Evolutionary conservation across 2,113 vertebrate species (phyloP).

Genomic region (Antidorcas marsupialis): DNA sequence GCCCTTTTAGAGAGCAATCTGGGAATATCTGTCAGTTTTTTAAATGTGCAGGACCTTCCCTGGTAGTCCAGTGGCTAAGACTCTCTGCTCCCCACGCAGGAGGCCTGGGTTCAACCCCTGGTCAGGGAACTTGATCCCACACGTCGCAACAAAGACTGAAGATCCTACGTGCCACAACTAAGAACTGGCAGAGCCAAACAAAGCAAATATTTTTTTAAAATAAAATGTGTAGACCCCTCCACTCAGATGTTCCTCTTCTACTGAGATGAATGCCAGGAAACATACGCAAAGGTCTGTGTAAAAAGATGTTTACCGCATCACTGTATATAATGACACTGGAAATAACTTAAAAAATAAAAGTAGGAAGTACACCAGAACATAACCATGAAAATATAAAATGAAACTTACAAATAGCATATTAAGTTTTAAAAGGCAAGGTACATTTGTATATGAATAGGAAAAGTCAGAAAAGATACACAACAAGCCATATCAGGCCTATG

Average conservation of each 20-base stretch:
- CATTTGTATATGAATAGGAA: neutral
- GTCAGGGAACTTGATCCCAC: neutral
- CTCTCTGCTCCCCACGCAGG: neutral
- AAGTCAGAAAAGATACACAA: neutral
- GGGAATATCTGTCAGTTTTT: neutral
- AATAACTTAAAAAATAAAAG: neutral
- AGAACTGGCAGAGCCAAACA: neutral
- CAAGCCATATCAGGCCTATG: neutral
- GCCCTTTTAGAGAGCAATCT: neutral
- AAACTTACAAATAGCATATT: neutral
- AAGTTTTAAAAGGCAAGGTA: neutral
- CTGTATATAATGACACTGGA: neutral
- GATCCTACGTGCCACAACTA: neutral
- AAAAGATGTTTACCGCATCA: neutral
- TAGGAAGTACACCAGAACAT: neutral
- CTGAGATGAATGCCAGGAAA: neutral
- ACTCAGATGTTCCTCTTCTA: neutral
- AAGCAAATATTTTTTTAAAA: neutral
- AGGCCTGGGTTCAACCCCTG: neutral
- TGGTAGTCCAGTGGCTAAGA: neutral
- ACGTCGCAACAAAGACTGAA: rapidly evolving
- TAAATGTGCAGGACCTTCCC: neutral
- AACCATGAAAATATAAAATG: neutral
- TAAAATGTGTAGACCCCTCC: neutral
- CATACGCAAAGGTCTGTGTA: neutral